phyloP scores from a whole-genome alignment of 35 echinoderm and acorn worm genomes.

The Eucidaris tribuloides region DNA sequence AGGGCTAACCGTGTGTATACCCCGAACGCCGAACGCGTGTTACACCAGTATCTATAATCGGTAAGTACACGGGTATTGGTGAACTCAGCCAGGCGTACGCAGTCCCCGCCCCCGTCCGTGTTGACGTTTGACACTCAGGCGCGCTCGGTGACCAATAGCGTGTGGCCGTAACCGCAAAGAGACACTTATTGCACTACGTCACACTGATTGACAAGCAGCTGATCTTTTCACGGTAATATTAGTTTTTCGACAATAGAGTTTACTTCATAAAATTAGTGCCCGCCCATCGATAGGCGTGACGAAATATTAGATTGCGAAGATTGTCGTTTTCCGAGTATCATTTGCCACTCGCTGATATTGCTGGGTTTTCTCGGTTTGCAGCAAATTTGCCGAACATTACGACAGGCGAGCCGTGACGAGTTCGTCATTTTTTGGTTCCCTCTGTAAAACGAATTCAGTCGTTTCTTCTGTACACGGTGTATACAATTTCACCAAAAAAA shows the following conservation, averaged over 20 bases:
- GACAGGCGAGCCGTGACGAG: too few relatives aligned
- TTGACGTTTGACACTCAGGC: constrained; percentile 13
- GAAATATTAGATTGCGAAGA: constrained; percentile 32
- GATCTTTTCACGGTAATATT: neutral
- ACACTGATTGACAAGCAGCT: neutral
- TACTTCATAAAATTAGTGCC: constrained; percentile 11
- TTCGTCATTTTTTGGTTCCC: too few relatives aligned
- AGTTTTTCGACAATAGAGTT: neutral
- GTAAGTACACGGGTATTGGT: neutral
- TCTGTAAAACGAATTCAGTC: too few relatives aligned
- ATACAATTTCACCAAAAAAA: too few relatives aligned
- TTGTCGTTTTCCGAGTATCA: neutral
- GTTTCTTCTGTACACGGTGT: too few relatives aligned
- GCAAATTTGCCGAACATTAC: constrained; percentile 6
- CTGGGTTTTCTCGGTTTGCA: neutral
- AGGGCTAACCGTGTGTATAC: neutral
- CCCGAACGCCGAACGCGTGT: neutral
- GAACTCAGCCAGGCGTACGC: neutral
- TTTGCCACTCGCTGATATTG: neutral
- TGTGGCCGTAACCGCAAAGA: neutral
- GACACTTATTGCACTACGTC: constrained; percentile 23
- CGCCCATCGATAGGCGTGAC: neutral
- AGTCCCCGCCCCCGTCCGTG: neutral
- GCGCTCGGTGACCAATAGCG: neutral
- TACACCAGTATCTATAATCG: neutral